Percentiles rank a stretch among this genome's conserved stretches.
These are phyloP conservation scores for Eremophila alpestris DNA, from an alignment of 2,797 vertebrate genomes.

Conservation along the genomic window DNA sequence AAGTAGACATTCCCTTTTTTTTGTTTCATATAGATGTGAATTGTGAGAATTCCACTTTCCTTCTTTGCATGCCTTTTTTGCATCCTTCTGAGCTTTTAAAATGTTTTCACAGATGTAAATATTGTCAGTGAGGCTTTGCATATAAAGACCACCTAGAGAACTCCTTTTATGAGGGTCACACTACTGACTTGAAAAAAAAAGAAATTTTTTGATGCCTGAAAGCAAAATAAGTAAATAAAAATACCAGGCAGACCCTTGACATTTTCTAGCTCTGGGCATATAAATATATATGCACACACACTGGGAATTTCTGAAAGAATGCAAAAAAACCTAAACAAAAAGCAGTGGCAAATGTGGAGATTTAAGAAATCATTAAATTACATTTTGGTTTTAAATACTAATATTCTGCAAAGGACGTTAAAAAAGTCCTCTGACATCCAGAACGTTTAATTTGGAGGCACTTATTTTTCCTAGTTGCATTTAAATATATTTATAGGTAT, in stretches of 20 bases:
- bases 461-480: neutral
- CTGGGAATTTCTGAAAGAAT: neutral
- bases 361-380: neutral
- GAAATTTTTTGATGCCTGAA: neutral
- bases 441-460: neutral
- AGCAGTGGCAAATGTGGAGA: neutral
- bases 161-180: neutral
- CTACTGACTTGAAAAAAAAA: neutral
- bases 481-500: neutral
- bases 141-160: neutral
- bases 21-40: neutral
- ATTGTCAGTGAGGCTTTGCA: neutral
- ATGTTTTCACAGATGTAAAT: neutral
- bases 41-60: neutral
- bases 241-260: neutral
- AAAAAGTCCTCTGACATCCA: neutral
- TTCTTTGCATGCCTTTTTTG: neutral
- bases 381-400: neutral
- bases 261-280: neutral
- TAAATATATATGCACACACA: neutral
- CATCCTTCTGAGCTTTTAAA: neutral
- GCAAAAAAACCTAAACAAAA: neutral
- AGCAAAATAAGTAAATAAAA: neutral
- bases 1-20: neutral
- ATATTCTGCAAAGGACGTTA: neutral